Percentiles rank a stretch among this genome's conserved stretches.
Conservation (phyloP, 2,797 vertebrate genomes). For the Hirundo rustica region DNA sequence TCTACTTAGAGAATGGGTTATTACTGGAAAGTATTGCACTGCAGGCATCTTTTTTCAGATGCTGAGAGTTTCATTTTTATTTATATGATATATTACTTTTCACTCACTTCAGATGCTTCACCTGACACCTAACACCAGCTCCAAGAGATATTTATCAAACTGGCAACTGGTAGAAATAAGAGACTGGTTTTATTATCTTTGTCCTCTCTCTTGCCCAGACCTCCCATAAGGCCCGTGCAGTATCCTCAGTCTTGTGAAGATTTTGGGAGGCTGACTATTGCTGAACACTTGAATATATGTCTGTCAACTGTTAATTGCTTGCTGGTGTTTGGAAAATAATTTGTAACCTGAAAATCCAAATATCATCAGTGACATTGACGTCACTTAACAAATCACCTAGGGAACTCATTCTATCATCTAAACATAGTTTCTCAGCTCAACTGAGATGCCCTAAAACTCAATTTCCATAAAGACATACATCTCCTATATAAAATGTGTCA, state of each 20-base stretch:
- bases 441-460: neutral
- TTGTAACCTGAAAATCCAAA: neutral
- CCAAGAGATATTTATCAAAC: neutral
- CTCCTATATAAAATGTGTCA: neutral
- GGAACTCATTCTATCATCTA: neutral
- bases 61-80: neutral
- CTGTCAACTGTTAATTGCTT: neutral
- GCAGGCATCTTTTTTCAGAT: neutral
- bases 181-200: neutral
- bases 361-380: neutral
- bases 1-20: neutral
- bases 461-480: neutral
- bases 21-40: neutral
- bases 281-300: neutral
- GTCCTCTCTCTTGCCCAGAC: neutral
- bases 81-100: neutral
- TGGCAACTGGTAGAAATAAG: neutral
- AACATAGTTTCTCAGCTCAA: neutral
- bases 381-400: neutral
- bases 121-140: neutral
- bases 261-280: neutral
- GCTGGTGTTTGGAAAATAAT: neutral
- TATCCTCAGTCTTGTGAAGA: neutral
- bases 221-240: accelerated
- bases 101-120: neutral